These are phyloP conservation scores for Hyla sarda DNA, from an alignment of 2,113 vertebrate genomes.

Conservation along the genomic window DNA sequence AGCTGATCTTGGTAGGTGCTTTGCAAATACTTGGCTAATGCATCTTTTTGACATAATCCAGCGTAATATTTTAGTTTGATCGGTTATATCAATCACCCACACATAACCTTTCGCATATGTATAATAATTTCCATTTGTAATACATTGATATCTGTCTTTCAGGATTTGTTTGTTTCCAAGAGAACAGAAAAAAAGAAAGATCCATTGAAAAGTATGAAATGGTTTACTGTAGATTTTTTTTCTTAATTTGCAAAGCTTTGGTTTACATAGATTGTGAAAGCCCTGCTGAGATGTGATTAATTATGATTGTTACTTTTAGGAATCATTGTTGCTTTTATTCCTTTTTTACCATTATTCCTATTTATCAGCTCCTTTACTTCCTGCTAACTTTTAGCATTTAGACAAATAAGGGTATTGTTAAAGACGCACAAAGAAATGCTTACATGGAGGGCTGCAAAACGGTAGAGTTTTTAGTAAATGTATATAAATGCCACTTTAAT, in stretches of 20 bases:
- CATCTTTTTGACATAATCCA: slow-evolving; percentile 29
- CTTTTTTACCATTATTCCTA: slow-evolving; percentile 43
- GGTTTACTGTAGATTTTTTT: slow-evolving; percentile 11
- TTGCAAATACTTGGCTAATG: slow-evolving; percentile 17
- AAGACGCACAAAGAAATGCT: slow-evolving; percentile 49
- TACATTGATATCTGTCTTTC: neutral
- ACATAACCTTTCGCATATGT: neutral
- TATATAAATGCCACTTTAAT: slow-evolving; percentile 1
- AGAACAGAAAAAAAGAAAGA: slow-evolving; percentile 32
- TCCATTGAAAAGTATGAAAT: slow-evolving; percentile 11
- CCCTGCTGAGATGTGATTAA: slow-evolving; percentile 48
- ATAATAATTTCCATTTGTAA: neutral
- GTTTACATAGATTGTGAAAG: slow-evolving; percentile 14
- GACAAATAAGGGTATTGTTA: slow-evolving; percentile 53
- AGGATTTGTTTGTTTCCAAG: slow-evolving; percentile 8
- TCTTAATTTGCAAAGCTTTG: slow-evolving; percentile 3
- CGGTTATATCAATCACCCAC: slow-evolving; percentile 22
- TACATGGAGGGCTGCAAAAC: slow-evolving; percentile 28
- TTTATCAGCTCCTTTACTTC: slow-evolving; percentile 50
- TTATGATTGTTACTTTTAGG: slow-evolving; percentile 54
- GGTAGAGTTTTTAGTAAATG: neutral
- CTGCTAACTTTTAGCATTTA: slow-evolving; percentile 45
- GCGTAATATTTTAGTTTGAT: slow-evolving; percentile 12
- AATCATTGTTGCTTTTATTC: slow-evolving; percentile 54
- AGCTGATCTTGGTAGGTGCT: neutral